Evolutionary conservation across 2,888 invertebrate species (phyloP), one percentile per base, ranked within the genome.

Genomic region (Tenthredo distinguenda): DNA sequence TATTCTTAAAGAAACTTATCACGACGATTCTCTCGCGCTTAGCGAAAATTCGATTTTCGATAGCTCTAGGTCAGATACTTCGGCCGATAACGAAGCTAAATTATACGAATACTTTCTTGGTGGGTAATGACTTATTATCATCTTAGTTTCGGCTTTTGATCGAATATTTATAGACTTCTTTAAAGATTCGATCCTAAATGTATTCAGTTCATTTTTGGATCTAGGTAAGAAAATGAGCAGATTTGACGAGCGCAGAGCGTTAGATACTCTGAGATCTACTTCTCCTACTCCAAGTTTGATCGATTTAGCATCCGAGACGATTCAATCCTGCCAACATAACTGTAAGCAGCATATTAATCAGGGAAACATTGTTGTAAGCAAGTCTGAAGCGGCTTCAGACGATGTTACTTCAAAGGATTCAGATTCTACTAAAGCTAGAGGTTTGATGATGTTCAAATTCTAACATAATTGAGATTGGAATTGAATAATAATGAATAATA

Each of bases 211-310:
- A 68, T 90, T 92, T 55, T 94, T 92, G 87, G 88, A 94, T 83
- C 89, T 89, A 86, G 94, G 94, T 2, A 93, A 94, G 86, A 91
- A 93, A 71, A 93, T 94, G 93, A 90, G 91, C 10, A 89, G 87
- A 85, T 88, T 88, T 37, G 94, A 94, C 65, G 94, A 94, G 87
- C 90, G 91, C 81, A 89, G 92, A 88, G 94, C 94, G 7, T 88
- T 95, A 62, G 91, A 94, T 85, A 93, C 93, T 10, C 90, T 94
- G 34, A 90, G 93, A 85, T 91, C 92, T 5, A 92, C 93, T 87
- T 94, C 94, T 62, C 93, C 93, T 26, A 90, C 91, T 43, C 91
- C 92, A 86, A 93, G 90, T 87, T 88, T 91, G 26, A 89, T 90
- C 12, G 89, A 92, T 86, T 86, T 90, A 50, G 89, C 89, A 26